Conservation (phyloP, 2,113 vertebrate species). For the Catharus minimus region DNA sequence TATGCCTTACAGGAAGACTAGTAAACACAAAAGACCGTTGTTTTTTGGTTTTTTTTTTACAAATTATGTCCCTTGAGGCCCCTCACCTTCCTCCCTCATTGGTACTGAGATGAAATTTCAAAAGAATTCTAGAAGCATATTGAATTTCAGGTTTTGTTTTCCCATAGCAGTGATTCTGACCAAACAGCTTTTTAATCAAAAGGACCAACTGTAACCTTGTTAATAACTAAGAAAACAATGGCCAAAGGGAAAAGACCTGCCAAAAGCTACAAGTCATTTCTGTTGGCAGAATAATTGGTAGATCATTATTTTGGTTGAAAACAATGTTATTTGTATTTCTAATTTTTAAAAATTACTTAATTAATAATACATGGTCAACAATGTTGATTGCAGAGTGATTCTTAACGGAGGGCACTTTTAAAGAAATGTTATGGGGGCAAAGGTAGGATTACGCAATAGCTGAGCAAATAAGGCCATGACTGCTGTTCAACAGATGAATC, state of each 20-base stretch:
- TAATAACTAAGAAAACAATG: conserved; percentile 93
- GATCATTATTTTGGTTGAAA: conserved; percentile 83
- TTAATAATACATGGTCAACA: conserved; percentile 83
- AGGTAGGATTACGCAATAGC: conserved; percentile 24
- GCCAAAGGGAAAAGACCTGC: conserved; percentile 76
- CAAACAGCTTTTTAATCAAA: conserved; percentile 78
- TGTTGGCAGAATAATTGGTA: conserved; percentile 87
- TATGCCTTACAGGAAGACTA: neutral
- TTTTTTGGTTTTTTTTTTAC: neutral
- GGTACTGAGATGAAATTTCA: conserved; percentile 68
- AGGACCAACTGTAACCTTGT: conserved; percentile 77
- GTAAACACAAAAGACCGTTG: neutral
- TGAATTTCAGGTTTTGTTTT: conserved; percentile 71
- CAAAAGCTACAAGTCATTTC: conserved; percentile 79
- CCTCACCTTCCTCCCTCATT: conserved; percentile 33
- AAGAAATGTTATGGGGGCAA: conserved; percentile 14
- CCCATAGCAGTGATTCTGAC: conserved; percentile 57
- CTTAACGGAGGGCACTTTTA: conserved; percentile 40
- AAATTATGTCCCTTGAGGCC: conserved; percentile 21
- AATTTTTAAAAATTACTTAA: conserved; percentile 82
- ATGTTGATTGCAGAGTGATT: conserved; percentile 69
- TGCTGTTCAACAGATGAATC: conserved; percentile 23
- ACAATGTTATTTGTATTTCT: conserved; percentile 84
- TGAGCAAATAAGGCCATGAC: neutral
- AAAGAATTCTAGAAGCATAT: conserved; percentile 74